phyloP scores from a whole-genome alignment of 1,140 invertebrate species.

The Hesperophylax magnus region DNA sequence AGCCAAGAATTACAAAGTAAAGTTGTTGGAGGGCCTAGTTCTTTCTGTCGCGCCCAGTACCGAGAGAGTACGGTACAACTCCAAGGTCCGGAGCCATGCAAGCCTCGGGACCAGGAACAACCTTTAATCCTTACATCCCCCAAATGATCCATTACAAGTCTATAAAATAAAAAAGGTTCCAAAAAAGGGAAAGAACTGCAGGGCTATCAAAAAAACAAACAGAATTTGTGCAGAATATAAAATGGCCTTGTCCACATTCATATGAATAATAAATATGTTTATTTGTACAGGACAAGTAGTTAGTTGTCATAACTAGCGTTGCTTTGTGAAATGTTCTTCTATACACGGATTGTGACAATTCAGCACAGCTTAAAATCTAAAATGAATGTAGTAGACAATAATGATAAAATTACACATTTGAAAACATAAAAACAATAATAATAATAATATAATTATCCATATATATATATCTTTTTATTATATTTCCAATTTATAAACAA shows the following conservation, averaged over 20 bases:
- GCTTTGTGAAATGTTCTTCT: slow-evolving; percentile 39
- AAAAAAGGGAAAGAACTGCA: slow-evolving; percentile 17
- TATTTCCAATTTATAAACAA: slow-evolving; percentile 48
- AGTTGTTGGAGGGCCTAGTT: too few species aligned
- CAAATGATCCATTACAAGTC: neutral
- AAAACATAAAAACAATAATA: slow-evolving; percentile 54
- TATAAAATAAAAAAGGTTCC: slow-evolving; percentile 21
- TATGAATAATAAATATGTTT: slow-evolving; percentile 39
- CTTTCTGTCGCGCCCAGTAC: too few species aligned
- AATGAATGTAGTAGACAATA: slow-evolving; percentile 54
- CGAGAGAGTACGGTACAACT: too few species aligned
- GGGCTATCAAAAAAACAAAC: slow-evolving; percentile 32
- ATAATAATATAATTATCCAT: slow-evolving; percentile 35
- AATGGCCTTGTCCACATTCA: slow-evolving; percentile 1
- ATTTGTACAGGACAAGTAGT: slow-evolving; percentile 44
- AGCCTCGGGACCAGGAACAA: neutral
- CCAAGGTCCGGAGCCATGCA: neutral
- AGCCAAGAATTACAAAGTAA: neutral
- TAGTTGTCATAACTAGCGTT: slow-evolving; percentile 9
- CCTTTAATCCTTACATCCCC: neutral
- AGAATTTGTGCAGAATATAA: slow-evolving; percentile 45
- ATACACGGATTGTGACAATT: slow-evolving; percentile 56
- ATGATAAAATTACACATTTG: slow-evolving; percentile 49
- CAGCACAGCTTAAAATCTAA: slow-evolving; percentile 50
- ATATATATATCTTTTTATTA: slow-evolving; percentile 51